Evolutionary conservation across 2,888 invertebrate species (phyloP).

Genomic region (Lottia gigantea): DNA sequence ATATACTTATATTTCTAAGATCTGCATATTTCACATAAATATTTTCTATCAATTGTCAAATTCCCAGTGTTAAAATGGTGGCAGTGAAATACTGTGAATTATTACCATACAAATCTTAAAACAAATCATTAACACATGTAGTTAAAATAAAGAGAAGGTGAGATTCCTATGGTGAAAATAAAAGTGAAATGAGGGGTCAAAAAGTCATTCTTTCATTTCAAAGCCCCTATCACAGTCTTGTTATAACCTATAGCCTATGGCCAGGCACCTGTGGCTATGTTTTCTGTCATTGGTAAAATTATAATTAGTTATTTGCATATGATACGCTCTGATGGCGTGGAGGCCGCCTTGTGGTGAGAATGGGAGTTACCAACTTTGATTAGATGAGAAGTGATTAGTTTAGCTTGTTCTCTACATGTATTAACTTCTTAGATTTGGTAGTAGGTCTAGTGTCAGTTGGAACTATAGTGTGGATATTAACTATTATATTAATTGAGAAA

Average conservation of each 20-base stretch:
- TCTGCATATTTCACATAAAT: too few relatives aligned
- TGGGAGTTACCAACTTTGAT: constrained; percentile 11
- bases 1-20: too few relatives aligned
- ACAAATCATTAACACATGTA: constrained; percentile 33
- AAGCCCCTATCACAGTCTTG: constrained; percentile 18
- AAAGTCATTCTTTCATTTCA: constrained; percentile 33
- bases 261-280: constrained; percentile 24
- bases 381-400: constrained; percentile 10
- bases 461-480: too few relatives aligned
- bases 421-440: not conserved
- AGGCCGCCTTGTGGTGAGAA: constrained; percentile 11
- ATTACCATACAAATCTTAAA: constrained; percentile 20
- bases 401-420: constrained; percentile 9
- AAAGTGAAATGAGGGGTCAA: constrained; percentile 34
- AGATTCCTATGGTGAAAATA: constrained; percentile 18
- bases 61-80: too few relatives aligned
- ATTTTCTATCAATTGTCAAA: too few relatives aligned
- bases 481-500: too few relatives aligned
- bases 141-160: not conserved
- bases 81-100: constrained; percentile 17
- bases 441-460: too few relatives aligned
- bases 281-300: constrained; percentile 20
- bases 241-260: constrained; percentile 16
- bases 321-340: constrained; percentile 19
- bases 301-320: constrained; percentile 28